Evolutionary conservation across 1,140 invertebrate genomes (phyloP), one percentile per base, ranked within the genome.

Genomic region (Halictus rubicundus): DNA sequence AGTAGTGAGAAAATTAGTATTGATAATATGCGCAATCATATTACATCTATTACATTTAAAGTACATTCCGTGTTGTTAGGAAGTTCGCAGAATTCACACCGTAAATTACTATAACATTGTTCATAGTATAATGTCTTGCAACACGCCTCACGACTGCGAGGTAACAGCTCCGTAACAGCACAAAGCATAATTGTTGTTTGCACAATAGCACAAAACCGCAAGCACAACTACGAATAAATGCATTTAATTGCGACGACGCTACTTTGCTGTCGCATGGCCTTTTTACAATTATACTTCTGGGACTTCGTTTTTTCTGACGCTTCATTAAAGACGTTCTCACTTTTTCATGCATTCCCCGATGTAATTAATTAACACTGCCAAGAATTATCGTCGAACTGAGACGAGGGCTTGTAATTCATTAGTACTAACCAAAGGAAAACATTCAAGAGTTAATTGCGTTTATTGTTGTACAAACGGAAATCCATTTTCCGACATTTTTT

Each of bases 171-270:
- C 61, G 27, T 71, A 83, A 68, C 72, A 52, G 54, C 52, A 75
- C 78, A 80, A 84, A 79, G 77, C 61, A 66, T 83, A 84, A 84
- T 83, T 84, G 83, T 70, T 80, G 59, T 65, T 68, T 37, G 61
- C 52, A 39, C 60, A 64, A 72, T 84, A 80, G 60, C 79, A 80
- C 60, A 61, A 84, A 83, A 70, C 68, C 57, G 21, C 70, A 65
- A 80, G 66, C 52, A 54, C 46, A 52, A 49, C 16, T 54, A 10
- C 42, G 16, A 74, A 63, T 74, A 74, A 74, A 74, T 74, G 71
- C 69, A 80, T 84, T 83, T 80, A 76, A 84, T 80, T 75, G 63
- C 54, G 27, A 68, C 59, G 68, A 63, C 73, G 61, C 78, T 39
- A 27, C 63, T 60, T 68, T 23, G 19, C 32, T 75, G 27, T 25